These are phyloP conservation scores for Trigoniulus corallinus DNA, from an alignment of 1,140 invertebrate species.

Conservation along the genomic window DNA sequence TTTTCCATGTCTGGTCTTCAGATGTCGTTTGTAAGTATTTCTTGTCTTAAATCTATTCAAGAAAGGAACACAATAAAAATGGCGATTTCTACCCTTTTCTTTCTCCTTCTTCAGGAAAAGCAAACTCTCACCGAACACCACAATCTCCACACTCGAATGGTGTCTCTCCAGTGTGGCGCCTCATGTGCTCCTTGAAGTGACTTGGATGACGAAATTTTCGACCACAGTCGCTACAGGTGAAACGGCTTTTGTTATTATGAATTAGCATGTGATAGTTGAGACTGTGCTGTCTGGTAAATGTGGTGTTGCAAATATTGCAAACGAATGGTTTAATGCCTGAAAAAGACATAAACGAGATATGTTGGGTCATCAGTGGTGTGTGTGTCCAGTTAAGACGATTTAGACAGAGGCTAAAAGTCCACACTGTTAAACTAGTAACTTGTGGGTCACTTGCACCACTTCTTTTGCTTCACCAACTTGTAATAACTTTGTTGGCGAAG, in stretches of 20 bases:
- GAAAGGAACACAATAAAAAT: neutral
- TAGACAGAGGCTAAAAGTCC: constrained; percentile 1
- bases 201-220: constrained; percentile 47
- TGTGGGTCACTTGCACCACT: neutral
- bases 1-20: constrained; percentile 41
- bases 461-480: too few species aligned
- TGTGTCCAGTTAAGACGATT: too few species aligned
- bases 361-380: too few species aligned
- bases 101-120: neutral
- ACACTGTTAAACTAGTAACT: neutral
- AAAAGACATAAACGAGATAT: too few species aligned
- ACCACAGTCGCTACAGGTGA: constrained; percentile 42
- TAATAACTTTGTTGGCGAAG: too few species aligned
- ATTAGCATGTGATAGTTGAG: constrained; percentile 51
- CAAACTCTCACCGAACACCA: constrained; percentile 28
- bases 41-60: constrained; percentile 38
- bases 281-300: constrained; percentile 46
- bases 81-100: neutral
- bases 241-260: constrained; percentile 44
- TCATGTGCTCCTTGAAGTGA: constrained; percentile 45
- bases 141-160: constrained; percentile 47
- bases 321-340: constrained; percentile 44
- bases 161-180: constrained; percentile 45
- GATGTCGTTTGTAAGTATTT: constrained; percentile 45
- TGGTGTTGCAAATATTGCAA: constrained; percentile 40